phyloP scores from a whole-genome alignment of 2,797 vertebrate genomes.

The Psittacula derbiana region DNA sequence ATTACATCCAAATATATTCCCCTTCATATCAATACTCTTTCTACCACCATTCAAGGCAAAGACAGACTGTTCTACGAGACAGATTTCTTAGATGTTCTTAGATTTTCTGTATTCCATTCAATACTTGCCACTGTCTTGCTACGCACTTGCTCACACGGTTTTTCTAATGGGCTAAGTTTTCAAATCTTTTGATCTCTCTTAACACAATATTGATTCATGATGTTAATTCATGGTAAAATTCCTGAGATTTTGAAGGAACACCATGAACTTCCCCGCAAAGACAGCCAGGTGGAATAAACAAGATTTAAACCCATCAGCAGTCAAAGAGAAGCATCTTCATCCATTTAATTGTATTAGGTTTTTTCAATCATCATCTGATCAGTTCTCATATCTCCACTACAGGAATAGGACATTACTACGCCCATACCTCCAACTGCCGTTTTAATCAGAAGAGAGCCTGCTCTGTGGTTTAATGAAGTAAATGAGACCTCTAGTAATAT shows the following conservation, averaged over 20 bases:
- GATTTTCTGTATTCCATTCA: background rate
- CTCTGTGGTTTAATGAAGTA: constrained; percentile 75
- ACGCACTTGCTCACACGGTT: background rate
- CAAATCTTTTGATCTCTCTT: constrained; percentile 24
- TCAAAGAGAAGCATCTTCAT: background rate
- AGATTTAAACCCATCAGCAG: background rate
- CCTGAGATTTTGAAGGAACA: background rate
- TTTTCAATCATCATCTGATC: background rate
- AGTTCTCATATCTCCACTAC: background rate
- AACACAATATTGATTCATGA: background rate
- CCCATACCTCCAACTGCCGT: background rate
- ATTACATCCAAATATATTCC: background rate
- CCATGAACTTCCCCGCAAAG: background rate
- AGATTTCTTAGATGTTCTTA: background rate
- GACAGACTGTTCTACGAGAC: background rate
- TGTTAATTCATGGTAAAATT: background rate
- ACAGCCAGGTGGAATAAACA: background rate
- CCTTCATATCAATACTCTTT: background rate
- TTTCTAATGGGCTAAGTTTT: background rate
- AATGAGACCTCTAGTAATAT: constrained; percentile 78
- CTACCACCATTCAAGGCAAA: background rate
- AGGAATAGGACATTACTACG: background rate
- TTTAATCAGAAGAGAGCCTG: constrained; percentile 68
- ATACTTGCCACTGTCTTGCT: background rate
- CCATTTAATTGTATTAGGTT: background rate